phyloP scores from a whole-genome alignment of 2,797 vertebrate species.

The Perdix hodgsoniae region DNA sequence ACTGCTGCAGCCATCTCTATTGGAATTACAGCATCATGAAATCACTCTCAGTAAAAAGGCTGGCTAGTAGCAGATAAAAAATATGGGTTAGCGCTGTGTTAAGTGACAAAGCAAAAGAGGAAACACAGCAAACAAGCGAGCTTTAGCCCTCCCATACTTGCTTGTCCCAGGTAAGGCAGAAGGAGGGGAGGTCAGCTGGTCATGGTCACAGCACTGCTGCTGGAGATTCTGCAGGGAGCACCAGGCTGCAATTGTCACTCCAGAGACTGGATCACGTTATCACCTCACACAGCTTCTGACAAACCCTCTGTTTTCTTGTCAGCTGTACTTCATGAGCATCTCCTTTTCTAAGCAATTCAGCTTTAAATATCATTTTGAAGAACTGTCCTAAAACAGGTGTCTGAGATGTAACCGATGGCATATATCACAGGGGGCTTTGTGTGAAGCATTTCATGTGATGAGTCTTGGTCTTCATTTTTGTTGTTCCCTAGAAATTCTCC shows the following conservation, averaged over 20 bases:
- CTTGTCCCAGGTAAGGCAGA: not conserved
- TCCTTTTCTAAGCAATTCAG: not conserved
- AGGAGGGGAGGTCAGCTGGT: rapidly evolving
- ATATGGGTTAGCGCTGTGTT: not conserved
- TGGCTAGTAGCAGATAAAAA: not conserved
- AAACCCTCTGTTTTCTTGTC: not conserved
- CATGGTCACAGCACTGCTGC: not conserved
- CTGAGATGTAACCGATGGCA: not conserved
- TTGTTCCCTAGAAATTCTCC: not conserved
- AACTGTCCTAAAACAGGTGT: not conserved
- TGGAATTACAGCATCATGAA: not conserved
- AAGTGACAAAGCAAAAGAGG: not conserved
- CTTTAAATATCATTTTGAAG: not conserved
- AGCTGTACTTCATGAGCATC: not conserved
- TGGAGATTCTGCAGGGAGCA: not conserved
- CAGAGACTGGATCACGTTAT: not conserved
- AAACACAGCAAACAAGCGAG: not conserved
- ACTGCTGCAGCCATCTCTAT: not conserved
- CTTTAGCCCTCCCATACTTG: not conserved
- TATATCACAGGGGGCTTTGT: rapidly evolving
- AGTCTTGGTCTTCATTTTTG: not conserved
- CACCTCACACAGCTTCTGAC: not conserved
- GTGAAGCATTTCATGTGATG: not conserved
- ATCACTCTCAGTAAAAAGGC: not conserved
- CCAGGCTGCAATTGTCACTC: rapidly evolving